A percentile compares a stretch with the other conserved stretches of the same genome.
Conservation (phyloP, 2,888 invertebrate species). For the Megastigmus dorsalis region DNA sequence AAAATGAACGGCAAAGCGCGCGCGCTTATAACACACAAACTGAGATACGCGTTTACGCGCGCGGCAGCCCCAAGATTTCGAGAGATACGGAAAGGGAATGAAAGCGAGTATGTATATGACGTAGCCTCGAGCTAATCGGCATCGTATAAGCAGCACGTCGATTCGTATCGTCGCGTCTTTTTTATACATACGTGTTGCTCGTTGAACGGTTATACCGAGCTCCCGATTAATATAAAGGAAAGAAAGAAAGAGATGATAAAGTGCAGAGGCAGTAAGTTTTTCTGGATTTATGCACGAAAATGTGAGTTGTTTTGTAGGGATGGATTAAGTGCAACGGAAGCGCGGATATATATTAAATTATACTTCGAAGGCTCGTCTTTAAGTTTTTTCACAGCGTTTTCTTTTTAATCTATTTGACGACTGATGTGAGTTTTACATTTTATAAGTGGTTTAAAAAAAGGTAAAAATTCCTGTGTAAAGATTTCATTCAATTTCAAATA, state of each 20-base stretch:
- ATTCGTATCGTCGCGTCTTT: conserved; percentile 23
- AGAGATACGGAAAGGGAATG: conserved; percentile 14
- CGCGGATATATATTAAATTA: not conserved
- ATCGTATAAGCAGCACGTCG: not conserved
- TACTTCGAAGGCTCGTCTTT: not conserved
- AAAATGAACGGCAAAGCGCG: not conserved
- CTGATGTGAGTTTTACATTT: no score
- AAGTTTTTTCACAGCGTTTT: no score
- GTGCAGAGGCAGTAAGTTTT: conserved; percentile 2
- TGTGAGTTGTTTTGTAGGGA: not conserved
- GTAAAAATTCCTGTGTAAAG: no score
- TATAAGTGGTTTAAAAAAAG: no score
- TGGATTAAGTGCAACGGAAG: not conserved
- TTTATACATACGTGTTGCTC: no score
- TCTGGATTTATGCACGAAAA: conserved; percentile 6
- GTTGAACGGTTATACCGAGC: no score
- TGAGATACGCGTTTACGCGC: conserved; percentile 13
- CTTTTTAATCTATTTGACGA: no score
- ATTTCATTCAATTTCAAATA: not conserved
- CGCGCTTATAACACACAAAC: not conserved
- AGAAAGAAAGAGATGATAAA: conserved; percentile 1
- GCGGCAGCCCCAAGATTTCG: not conserved
- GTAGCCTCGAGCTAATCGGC: conserved; percentile 15
- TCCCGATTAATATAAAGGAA: no score
- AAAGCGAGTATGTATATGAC: not conserved